A percentile compares a stretch with the other conserved stretches of the same genome.
These are phyloP conservation scores for cattle (Bos taurus) DNA, from an alignment of 2,113 vertebrate genomes.

Conservation along the genomic window DNA sequence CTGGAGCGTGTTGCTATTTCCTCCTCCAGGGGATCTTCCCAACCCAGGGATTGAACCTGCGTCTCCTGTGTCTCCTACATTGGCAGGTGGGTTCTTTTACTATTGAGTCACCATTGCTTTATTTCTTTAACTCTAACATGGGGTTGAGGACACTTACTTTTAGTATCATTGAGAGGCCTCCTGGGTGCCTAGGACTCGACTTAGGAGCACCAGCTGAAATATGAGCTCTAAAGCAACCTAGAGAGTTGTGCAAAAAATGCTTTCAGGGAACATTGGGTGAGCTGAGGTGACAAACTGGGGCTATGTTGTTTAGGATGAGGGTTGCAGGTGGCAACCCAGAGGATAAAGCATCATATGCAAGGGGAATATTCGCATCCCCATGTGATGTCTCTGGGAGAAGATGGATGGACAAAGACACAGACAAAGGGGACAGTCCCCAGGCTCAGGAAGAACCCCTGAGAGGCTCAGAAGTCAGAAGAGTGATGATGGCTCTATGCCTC, in stretches of 20 bases:
- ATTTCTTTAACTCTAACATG: background rate
- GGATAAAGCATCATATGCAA: background rate
- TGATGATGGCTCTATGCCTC: background rate
- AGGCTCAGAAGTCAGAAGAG: background rate
- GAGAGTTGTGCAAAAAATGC: background rate
- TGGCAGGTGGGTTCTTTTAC: background rate
- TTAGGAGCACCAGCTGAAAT: background rate
- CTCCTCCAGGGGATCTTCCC: background rate
- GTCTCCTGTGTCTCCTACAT: background rate
- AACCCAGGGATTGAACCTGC: background rate
- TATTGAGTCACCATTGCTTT: background rate
- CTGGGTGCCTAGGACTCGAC: accelerated
- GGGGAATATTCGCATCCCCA: background rate
- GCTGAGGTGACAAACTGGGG: background rate
- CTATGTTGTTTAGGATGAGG: background rate
- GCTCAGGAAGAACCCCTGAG: background rate
- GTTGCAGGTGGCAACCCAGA: background rate
- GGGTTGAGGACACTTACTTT: background rate
- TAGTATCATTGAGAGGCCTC: background rate
- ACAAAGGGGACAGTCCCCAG: background rate
- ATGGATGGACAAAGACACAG: background rate
- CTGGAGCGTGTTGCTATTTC: background rate
- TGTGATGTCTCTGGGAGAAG: background rate
- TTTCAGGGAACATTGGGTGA: background rate
- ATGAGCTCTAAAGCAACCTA: background rate